A percentile compares a stretch with the other conserved stretches of the same genome.
Evolutionary conservation across 2,113 vertebrate species (phyloP).

Genomic region (Brachypteracias leptosomus): DNA sequence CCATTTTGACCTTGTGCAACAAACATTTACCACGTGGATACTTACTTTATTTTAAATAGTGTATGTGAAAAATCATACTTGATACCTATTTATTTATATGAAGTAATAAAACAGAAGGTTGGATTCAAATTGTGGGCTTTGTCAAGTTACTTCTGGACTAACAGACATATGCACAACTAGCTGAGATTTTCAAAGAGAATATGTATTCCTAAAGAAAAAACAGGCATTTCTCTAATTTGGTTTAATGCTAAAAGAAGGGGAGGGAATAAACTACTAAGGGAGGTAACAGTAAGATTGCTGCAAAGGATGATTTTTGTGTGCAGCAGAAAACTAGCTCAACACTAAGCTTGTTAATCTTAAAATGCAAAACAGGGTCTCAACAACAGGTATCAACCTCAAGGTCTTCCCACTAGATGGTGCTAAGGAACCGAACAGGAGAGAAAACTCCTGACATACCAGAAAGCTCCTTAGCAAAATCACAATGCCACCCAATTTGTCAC

Average conservation of each 20-base stretch:
- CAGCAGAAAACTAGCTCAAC: neutral
- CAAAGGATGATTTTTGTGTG: neutral
- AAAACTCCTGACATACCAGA: neutral
- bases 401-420: neutral
- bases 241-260: neutral
- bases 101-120: neutral
- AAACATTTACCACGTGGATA: neutral
- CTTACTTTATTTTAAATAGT: neutral
- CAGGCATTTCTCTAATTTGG: neutral
- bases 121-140: neutral
- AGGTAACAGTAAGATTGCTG: neutral
- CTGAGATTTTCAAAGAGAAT: neutral
- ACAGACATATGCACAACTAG: neutral
- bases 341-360: neutral
- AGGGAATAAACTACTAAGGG: neutral
- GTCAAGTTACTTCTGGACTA: neutral
- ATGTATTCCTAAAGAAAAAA: neutral
- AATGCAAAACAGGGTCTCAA: neutral
- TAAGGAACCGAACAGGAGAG: neutral
- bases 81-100: neutral
- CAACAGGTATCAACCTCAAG: rapidly evolving
- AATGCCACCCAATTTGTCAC: neutral
- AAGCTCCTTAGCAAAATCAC: neutral
- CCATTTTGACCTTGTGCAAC: neutral
- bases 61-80: neutral